These are phyloP conservation scores for Lasiurus borealis DNA, from an alignment of 2,113 vertebrate species.

Conservation along the genomic window DNA sequence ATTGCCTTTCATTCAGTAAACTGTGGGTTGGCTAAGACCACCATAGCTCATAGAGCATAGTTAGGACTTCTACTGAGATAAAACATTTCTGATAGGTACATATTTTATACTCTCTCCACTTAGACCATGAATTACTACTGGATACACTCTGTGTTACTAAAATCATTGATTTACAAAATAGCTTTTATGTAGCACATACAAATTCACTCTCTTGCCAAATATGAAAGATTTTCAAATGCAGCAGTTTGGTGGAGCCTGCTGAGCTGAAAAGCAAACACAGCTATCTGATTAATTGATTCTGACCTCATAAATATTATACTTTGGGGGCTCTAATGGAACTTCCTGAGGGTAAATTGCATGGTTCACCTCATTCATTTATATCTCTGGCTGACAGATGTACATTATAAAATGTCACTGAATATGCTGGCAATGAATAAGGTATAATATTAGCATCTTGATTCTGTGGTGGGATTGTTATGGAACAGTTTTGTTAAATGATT, in stretches of 20 bases:
- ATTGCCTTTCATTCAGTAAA: conserved; percentile 24
- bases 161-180: conserved; percentile 84
- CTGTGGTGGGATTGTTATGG: conserved; percentile 86
- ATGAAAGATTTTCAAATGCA: conserved; percentile 83
- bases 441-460: conserved; percentile 91
- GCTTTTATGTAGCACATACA: conserved; percentile 73
- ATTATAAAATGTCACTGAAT: conserved; percentile 93
- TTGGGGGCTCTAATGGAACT: conserved; percentile 91
- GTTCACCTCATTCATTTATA: conserved; percentile 92
- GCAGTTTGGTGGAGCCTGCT: conserved; percentile 85
- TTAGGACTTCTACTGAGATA: conserved; percentile 60
- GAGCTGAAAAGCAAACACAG: conserved; percentile 89
- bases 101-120: conserved; percentile 79
- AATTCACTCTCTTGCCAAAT: conserved; percentile 78
- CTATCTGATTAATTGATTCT: conserved; percentile 94
- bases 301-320: conserved; percentile 94
- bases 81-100: conserved; percentile 72
- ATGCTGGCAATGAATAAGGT: conserved; percentile 92
- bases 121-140: conserved; percentile 68
- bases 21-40: neutral
- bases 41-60: neutral
- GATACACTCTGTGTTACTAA: conserved; percentile 60
- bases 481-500: conserved; percentile 91
- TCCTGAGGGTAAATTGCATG: conserved; percentile 91
- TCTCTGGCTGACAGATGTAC: conserved; percentile 93